Evolutionary conservation across 1,140 invertebrate genomes (phyloP).

Genomic region (Zaprionus davidi): DNA sequence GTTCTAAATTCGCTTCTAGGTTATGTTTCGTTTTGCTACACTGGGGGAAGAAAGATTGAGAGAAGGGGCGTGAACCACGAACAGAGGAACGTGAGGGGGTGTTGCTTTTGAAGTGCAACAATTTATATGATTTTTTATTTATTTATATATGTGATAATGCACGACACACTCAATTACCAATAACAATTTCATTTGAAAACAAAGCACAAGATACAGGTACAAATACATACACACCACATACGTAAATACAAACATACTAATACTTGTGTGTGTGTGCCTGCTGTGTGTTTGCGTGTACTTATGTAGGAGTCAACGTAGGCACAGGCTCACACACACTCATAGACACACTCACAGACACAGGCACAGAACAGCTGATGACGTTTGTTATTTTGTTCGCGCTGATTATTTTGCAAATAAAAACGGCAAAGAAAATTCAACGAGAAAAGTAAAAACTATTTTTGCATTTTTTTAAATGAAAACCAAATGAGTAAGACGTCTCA

Average conservation of each 20-base stretch:
- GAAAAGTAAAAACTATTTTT: conserved; percentile 22
- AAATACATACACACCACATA: conserved; percentile 19
- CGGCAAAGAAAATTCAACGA: conserved; percentile 22
- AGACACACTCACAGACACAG: conserved; percentile 23
- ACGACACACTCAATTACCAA: not conserved
- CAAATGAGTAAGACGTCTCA: conserved; percentile 14
- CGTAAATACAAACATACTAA: conserved; percentile 13
- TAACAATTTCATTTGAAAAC: conserved; percentile 20
- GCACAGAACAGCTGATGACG: conserved; percentile 76
- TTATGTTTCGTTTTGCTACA: conserved; percentile 53
- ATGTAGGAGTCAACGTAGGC: conserved; percentile 33
- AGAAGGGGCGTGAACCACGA: not conserved
- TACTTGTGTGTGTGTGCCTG: not conserved
- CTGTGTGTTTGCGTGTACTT: not conserved
- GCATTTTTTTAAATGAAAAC: conserved; percentile 67
- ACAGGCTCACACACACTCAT: conserved; percentile 20
- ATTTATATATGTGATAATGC: conserved; percentile 20
- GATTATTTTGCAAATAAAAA: conserved; percentile 55
- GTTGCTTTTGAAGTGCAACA: conserved; percentile 41
- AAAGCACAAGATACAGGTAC: conserved; percentile 29
- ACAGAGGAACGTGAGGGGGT: not conserved
- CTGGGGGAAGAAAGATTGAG: not conserved
- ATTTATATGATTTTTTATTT: conserved; percentile 22
- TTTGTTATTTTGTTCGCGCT: conserved; percentile 75
- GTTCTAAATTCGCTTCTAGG: conserved; percentile 57